Percentiles rank a stretch among this genome's conserved stretches.
These are phyloP conservation scores for Hydrocynus forskahlii DNA, from an alignment of 2,797 vertebrate species.

Conservation along the genomic window DNA sequence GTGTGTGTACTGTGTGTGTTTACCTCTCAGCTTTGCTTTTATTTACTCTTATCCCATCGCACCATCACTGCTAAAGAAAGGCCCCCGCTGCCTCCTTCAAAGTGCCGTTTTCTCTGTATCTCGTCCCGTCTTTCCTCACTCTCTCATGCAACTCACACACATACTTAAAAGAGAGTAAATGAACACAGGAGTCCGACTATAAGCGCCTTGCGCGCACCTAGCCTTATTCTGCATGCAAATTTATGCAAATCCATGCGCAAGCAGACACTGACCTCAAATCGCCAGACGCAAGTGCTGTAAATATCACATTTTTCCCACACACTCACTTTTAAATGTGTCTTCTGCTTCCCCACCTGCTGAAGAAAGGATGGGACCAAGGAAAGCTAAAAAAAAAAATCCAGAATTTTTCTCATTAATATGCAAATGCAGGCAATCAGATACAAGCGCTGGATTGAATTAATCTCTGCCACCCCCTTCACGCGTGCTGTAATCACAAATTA, in stretches of 20 bases:
- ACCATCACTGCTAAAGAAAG: constrained; percentile 47
- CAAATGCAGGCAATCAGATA: constrained; percentile 81
- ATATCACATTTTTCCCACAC: constrained; percentile 67
- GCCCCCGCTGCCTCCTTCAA: constrained; percentile 21
- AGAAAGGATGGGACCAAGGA: constrained; percentile 40
- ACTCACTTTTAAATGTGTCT: constrained; percentile 67
- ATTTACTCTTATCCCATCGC: constrained; percentile 40
- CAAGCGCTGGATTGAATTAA: constrained; percentile 79
- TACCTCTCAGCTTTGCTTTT: constrained; percentile 43
- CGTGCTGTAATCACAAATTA: constrained; percentile 81
- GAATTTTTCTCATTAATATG: constrained; percentile 80
- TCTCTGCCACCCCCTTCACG: constrained; percentile 73
- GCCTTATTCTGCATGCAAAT: constrained; percentile 71
- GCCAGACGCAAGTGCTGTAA: constrained; percentile 72
- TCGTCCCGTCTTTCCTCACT: neutral
- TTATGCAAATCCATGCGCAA: constrained; percentile 76
- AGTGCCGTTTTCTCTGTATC: constrained; percentile 12
- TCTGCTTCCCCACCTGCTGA: constrained; percentile 72
- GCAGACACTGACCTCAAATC: constrained; percentile 75
- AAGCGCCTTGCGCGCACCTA: constrained; percentile 64
- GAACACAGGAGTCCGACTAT: constrained; percentile 49
- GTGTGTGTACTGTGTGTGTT: constrained; percentile 25
- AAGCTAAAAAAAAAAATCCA: constrained; percentile 57
- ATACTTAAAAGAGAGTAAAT: constrained; percentile 50
- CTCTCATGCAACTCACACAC: neutral